A percentile compares a stretch with the other conserved stretches of the same genome.
Conservation (phyloP, 2,113 vertebrate genomes). For the Theropithecus gelada region DNA sequence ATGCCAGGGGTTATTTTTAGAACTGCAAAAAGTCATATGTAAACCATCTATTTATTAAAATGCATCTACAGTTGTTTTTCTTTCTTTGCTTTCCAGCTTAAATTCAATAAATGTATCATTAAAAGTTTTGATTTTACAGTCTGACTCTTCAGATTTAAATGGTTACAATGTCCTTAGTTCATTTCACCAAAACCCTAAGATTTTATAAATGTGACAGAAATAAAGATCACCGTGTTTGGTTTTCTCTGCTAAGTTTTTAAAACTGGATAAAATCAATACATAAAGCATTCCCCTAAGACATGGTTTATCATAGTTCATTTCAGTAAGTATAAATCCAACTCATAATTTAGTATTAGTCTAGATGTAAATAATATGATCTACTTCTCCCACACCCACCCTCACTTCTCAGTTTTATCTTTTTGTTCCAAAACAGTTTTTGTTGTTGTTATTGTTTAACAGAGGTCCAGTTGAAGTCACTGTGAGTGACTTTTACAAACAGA, state of each 20-base stretch:
- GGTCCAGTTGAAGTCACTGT: not conserved
- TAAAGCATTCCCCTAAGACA: constrained; percentile 15
- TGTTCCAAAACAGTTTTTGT: not conserved
- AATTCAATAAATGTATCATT: not conserved
- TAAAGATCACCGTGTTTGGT: not conserved
- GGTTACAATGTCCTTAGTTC: not conserved
- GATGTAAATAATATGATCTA: not conserved
- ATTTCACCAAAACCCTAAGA: constrained; percentile 7
- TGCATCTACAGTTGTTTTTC: not conserved
- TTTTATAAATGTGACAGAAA: constrained; percentile 21
- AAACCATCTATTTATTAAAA: not conserved
- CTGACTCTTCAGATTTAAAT: constrained; percentile 2
- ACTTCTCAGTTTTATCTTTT: not conserved
- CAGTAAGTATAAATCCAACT: not conserved
- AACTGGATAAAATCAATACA: constrained; percentile 28
- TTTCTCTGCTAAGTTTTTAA: constrained; percentile 50
- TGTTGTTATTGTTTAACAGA: not conserved
- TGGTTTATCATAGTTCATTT: constrained; percentile 1
- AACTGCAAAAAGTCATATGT: not conserved
- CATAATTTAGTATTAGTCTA: not conserved
- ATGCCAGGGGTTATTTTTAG: not conserved
- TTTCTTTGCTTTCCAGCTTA: constrained; percentile 15
- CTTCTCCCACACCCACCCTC: too few relatives aligned
- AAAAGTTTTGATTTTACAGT: not conserved
- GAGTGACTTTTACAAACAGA: constrained; percentile 42